phyloP scores from a whole-genome alignment of 1,140 invertebrate species.

The Paralvinella palmiformis region DNA sequence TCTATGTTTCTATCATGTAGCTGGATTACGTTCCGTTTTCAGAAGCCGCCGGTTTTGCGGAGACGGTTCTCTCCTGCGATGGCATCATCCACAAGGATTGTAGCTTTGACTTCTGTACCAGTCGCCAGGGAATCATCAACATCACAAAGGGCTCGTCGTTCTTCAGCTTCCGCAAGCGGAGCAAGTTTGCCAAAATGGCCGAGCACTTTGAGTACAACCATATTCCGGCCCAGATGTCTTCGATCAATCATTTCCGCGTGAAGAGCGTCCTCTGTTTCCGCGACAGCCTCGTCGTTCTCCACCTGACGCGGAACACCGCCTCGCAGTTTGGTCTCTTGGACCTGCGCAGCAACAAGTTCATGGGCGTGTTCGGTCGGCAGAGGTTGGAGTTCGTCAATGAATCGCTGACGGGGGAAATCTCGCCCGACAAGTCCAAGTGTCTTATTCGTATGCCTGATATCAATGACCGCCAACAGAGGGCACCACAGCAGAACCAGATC shows the following conservation, averaged over 20 bases:
- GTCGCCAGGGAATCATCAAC: slow-evolving; percentile 46
- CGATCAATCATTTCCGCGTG: slow-evolving; percentile 49
- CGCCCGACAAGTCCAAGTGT: slow-evolving; percentile 43
- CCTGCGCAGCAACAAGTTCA: slow-evolving; percentile 41
- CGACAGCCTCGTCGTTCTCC: slow-evolving; percentile 35
- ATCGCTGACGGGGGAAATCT: slow-evolving; percentile 45
- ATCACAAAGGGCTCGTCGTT: slow-evolving; percentile 41
- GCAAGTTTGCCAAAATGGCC: slow-evolving; percentile 49
- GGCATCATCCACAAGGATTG: slow-evolving; percentile 47
- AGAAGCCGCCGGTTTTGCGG: slow-evolving; percentile 45
- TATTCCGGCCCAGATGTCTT: slow-evolving; percentile 48
- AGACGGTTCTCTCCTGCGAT: slow-evolving; percentile 41
- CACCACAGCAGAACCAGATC: not conserved
- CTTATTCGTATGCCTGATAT: slow-evolving; percentile 39
- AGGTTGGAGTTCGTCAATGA: slow-evolving; percentile 44
- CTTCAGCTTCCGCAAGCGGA: slow-evolving; percentile 43
- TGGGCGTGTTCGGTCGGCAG: slow-evolving; percentile 46
- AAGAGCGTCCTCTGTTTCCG: slow-evolving; percentile 47
- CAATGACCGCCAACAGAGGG: not conserved
- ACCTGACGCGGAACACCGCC: slow-evolving; percentile 45
- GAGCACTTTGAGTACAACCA: slow-evolving; percentile 51
- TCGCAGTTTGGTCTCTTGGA: slow-evolving; percentile 48
- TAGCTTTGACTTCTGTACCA: slow-evolving; percentile 46
- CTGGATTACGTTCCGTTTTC: slow-evolving; percentile 17
- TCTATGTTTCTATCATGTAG: not conserved